Evolutionary conservation across 2,113 vertebrate genomes (phyloP).

Genomic region (Sinocyclocheilus anophthalmus): DNA sequence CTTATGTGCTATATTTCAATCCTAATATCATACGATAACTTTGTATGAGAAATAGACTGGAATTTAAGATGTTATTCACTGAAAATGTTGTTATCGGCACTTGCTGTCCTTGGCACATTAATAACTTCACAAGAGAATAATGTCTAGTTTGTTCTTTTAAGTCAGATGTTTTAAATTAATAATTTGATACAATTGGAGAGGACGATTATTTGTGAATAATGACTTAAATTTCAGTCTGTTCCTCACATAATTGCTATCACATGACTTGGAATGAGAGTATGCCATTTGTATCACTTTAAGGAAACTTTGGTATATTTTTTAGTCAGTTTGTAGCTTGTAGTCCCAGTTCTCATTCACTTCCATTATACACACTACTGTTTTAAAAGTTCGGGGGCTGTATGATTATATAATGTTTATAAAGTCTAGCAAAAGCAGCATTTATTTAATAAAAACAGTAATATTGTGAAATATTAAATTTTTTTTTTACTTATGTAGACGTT

Average conservation of each 20-base stretch:
- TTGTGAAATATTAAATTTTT: background rate
- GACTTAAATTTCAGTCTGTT: background rate
- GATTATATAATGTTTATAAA: no score
- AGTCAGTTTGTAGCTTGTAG: background rate
- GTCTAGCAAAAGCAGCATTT: no score
- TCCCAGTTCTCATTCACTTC: background rate
- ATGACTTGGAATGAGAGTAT: background rate
- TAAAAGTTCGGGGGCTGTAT: background rate
- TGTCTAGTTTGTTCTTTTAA: background rate
- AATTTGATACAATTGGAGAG: background rate
- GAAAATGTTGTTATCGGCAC: background rate
- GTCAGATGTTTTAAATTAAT: background rate
- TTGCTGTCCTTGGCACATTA: background rate
- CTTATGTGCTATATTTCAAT: background rate
- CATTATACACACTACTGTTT: background rate
- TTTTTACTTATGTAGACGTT: no score
- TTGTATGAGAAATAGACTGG: background rate
- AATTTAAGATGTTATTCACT: background rate
- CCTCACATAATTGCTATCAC: background rate
- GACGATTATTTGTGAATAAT: background rate
- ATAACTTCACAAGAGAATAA: background rate
- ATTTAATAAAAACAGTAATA: background rate
- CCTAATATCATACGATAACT: background rate
- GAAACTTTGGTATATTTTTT: background rate
- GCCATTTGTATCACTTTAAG: background rate